Evolutionary conservation across 1,140 invertebrate genomes (phyloP), one percentile per base, ranked within the genome.

Genomic region (Cepaea nemoralis): DNA sequence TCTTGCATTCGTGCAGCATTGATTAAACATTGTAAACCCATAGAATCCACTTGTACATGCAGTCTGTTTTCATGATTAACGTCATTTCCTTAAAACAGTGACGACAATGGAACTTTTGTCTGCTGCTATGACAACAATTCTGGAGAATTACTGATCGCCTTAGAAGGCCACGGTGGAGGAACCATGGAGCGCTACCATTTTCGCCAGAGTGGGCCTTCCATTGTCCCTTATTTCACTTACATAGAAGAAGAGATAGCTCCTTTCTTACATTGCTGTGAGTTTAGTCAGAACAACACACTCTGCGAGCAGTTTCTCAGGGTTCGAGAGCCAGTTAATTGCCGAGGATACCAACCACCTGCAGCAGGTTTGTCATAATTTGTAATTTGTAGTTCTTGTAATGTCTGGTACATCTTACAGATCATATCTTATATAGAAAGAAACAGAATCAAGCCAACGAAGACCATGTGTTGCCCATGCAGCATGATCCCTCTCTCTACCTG

Each of bases 181-280:
- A 88, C 83, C 5, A 55, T 82, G 35, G 82, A 84, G 55, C 83
- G 86, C 0, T 90, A 88, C 80, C 81, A 85, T 74, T 86, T 85
- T 45, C 71, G 76, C 10, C 39, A 79, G 45, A 70, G 66, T 35
- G 55, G 75, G 0, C 33, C 50, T 6, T n/a, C 67, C 27, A 73
- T 85, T 37, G 85, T 88, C 73, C 87, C 89, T 24, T 88, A 82
- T 76, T 88, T 90, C 67, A 83, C 86, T 16, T 88, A 86, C 82
- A 88, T 87, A 74, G 45, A 85, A 69, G 73, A 86, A 31, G 88
- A 90, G 73, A 67, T 89, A 12, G 76, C 87, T 6, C 86, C 89
- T 22, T 85, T 78, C 59, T 71, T 88, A 39, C 88, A 90, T 66
- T 90, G 89, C 80, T 89, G 89, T 80, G 80, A 86, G 40, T 88